Evolutionary conservation across 2,797 vertebrate genomes (phyloP).

Genomic region (Denticeps clupeoides): DNA sequence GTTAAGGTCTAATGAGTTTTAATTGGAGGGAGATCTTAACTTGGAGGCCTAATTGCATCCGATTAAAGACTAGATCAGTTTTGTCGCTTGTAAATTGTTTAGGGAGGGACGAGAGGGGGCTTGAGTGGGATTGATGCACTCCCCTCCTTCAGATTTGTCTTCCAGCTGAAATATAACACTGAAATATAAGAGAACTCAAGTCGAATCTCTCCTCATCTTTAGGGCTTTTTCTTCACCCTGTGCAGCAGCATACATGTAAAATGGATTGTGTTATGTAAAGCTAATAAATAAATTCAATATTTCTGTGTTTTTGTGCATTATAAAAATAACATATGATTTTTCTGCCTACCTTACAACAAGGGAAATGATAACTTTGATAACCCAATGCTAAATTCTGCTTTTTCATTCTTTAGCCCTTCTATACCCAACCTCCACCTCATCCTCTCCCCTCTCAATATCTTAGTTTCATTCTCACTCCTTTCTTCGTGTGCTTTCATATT

Average conservation of each 20-base stretch:
- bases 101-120: conserved; percentile 32
- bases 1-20: conserved; percentile 70
- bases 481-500: conserved; percentile 20
- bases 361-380: too few species aligned
- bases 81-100: conserved; percentile 62
- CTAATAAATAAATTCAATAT: too few species aligned
- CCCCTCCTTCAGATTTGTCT: conserved; percentile 56
- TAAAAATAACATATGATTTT: too few species aligned
- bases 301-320: too few species aligned
- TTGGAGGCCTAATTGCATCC: conserved; percentile 67
- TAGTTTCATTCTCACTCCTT: conserved; percentile 9
- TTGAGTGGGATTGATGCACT: conserved; percentile 47
- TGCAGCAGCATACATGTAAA: too few species aligned
- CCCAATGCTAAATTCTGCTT: conserved; percentile 14
- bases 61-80: conserved; percentile 77
- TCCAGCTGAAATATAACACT: conserved; percentile 27
- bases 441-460: conserved; percentile 2
- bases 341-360: too few species aligned
- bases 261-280: too few species aligned
- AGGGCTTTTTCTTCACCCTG: too few species aligned
- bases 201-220: too few species aligned
- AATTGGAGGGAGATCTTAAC: conserved; percentile 75
- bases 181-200: too few species aligned
- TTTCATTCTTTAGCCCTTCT: conserved; percentile 15
- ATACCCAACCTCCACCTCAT: conserved; percentile 22